Base-by-base conservation (phyloP, 2,797 vertebrate species). In the Schizopygopsis pylzovi region DNA sequence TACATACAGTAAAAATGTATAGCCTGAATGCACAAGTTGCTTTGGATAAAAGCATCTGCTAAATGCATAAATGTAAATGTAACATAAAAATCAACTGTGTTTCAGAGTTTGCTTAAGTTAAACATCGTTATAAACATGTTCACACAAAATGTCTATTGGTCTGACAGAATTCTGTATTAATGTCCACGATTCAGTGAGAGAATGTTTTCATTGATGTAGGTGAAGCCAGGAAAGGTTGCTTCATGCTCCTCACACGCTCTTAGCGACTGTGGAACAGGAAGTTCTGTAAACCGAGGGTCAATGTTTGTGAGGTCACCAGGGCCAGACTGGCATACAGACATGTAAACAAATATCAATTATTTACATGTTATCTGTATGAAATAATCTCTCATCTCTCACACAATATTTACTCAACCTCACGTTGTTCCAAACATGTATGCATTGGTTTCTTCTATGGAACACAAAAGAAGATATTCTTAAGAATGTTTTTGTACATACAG, bases 301-400 rank as follows among this genome's bases (percentile, higher is more conserved):
- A 96, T 94, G 92, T 95, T 94, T 70, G 87, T 90, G 85, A 96
- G 78, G 39, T 96, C 95, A 86, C 90, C 93, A 18, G 95, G 95
- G 37, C 95, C 89, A 10, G 90, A 89, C 95, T 96, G 89, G 84
- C 70, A 84, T 59, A 37, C 12, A 84, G 15, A 81, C 5, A 77
- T 37, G 59, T 56, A 39, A 45, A 85, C 1, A 49, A 37, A 80
- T 33, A 68, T 1, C 11, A 54, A 15, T 83, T 8, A 75, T 18
- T 73, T 56, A 22, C 52, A 52, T 18, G 13, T 13, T 41, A 37
- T 28, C 10, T 45, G 6, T n/a, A 22, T 49, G 0, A 77, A 47
- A 75, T 45, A 10, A 25, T 16, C 1, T n/a, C 3, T 22, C 16
- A 59, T 83, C 10, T 45, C n/a, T 16, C 11, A 63, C n/a, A 63